These are phyloP conservation scores for Dallia pectoralis DNA, from an alignment of 2,797 vertebrate genomes.

Conservation along the genomic window DNA sequence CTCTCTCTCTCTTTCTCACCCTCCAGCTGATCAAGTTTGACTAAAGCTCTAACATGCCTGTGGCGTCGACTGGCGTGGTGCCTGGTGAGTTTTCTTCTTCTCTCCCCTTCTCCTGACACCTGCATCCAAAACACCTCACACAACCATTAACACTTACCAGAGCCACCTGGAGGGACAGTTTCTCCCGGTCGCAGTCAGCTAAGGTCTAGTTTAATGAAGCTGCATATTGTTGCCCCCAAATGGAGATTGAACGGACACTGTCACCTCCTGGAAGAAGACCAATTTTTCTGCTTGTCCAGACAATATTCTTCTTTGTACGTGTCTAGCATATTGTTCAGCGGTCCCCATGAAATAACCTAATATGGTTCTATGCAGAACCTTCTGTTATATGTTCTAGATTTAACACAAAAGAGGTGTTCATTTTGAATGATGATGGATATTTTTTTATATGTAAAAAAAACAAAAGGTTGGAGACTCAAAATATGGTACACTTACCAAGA, in stretches of 20 bases:
- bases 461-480: too few relatives aligned
- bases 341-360: neutral
- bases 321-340: neutral
- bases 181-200: neutral
- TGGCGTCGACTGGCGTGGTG: slow-evolving; percentile 68
- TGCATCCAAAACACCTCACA: neutral
- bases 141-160: neutral
- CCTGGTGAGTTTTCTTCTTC: slow-evolving; percentile 57
- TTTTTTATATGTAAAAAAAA: too few relatives aligned
- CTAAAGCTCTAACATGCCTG: slow-evolving; percentile 63
- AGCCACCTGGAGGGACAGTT: neutral
- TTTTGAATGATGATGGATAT: too few relatives aligned
- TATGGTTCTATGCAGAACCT: too few relatives aligned
- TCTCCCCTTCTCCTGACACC: neutral
- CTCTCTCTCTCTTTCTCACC: neutral
- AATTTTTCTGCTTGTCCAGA: neutral
- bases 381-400: neutral
- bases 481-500: too few relatives aligned
- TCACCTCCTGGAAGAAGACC: neutral
- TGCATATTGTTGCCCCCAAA: neutral
- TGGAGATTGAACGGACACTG: neutral
- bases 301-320: too few relatives aligned
- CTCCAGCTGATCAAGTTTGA: slow-evolving; percentile 34
- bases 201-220: neutral
- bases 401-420: neutral